Conservation (phyloP, 2,113 vertebrate genomes). For the Gymnarchus niloticus region DNA sequence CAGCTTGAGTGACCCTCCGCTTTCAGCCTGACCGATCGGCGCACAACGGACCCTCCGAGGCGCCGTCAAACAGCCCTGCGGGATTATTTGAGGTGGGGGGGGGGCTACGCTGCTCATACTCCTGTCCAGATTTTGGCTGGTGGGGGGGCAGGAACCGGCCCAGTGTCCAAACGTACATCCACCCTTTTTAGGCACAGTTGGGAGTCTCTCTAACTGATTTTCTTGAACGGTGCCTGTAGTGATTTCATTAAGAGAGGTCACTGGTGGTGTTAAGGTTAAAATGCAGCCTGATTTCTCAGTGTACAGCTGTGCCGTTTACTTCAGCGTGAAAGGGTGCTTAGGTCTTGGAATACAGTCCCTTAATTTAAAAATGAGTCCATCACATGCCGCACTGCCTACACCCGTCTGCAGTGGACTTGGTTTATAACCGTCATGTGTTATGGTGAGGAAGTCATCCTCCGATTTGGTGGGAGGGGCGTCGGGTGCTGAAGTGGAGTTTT, state of each 20-base stretch:
- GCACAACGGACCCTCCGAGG: constrained; percentile 77
- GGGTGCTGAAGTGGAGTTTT: neutral
- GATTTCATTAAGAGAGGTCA: constrained; percentile 70
- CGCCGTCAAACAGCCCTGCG: constrained; percentile 63
- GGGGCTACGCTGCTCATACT: neutral
- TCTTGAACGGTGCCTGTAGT: constrained; percentile 64
- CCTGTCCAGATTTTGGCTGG: neutral
- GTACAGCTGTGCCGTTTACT: constrained; percentile 37
- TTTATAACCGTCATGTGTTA: neutral
- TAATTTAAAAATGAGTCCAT: neutral
- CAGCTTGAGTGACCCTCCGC: constrained; percentile 82
- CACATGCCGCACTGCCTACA: neutral
- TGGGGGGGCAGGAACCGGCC: neutral
- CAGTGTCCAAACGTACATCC: neutral
- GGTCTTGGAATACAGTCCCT: neutral
- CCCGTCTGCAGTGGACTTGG: neutral
- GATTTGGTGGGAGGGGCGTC: neutral
- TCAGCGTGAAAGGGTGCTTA: neutral
- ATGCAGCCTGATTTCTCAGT: constrained; percentile 60
- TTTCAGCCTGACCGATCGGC: constrained; percentile 70
- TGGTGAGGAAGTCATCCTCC: neutral
- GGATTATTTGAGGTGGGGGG: no score
- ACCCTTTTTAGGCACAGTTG: constrained; percentile 36
- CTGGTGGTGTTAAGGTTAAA: constrained; percentile 72
- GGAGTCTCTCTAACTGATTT: constrained; percentile 69